These are phyloP conservation scores for Bombus pascuorum DNA, from an alignment of 1,140 invertebrate species.

Conservation along the genomic window DNA sequence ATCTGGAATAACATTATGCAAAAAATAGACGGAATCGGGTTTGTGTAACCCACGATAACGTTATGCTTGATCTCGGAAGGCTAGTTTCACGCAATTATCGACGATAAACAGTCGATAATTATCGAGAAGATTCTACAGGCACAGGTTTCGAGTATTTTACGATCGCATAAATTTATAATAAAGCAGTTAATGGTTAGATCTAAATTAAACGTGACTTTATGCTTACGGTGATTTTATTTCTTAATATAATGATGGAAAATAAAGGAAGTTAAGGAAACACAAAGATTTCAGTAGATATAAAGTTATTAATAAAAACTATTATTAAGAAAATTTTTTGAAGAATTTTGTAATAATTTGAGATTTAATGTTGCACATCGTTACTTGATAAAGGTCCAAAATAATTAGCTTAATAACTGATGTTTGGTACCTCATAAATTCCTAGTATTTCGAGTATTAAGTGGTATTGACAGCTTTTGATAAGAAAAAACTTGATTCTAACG, in stretches of 20 bases:
- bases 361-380: background rate
- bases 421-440: background rate
- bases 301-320: too few relatives aligned
- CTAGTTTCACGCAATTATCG: constrained; percentile 14
- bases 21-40: constrained; percentile 12
- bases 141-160: too few relatives aligned
- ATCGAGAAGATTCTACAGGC: too few relatives aligned
- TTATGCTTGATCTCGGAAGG: background rate
- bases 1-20: background rate
- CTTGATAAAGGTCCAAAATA: background rate
- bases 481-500: background rate
- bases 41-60: constrained; percentile 29
- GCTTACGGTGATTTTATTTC: too few relatives aligned
- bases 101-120: constrained; percentile 10
- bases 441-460: too few relatives aligned
- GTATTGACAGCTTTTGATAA: background rate
- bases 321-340: too few relatives aligned
- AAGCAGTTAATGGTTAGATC: too few relatives aligned
- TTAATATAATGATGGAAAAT: too few relatives aligned
- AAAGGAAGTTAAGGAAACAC: too few relatives aligned
- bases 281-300: too few relatives aligned
- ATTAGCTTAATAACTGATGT: background rate
- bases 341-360: background rate
- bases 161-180: too few relatives aligned
- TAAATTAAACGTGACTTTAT: too few relatives aligned